These are phyloP conservation scores for Cercopithecus hamlyni DNA, from an alignment of 2,797 vertebrate species.

Conservation along the genomic window DNA sequence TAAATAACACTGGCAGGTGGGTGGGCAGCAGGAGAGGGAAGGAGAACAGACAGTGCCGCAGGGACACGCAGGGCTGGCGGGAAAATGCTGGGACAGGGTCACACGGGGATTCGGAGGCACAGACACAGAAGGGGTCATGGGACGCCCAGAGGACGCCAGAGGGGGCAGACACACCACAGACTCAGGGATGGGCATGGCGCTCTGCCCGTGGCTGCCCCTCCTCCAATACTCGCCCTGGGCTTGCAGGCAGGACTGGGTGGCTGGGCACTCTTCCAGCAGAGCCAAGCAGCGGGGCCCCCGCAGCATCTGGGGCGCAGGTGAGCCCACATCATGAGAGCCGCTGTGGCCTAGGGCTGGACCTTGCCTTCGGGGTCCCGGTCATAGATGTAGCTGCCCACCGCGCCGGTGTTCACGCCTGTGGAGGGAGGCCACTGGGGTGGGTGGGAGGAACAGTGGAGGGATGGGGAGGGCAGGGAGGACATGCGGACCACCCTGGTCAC, in stretches of 20 bases:
- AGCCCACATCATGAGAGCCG: no score
- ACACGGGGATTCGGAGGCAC: background rate
- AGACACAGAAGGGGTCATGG: no score
- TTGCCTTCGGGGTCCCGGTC: slow-evolving; percentile 94
- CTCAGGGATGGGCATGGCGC: accelerated
- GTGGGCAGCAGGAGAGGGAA: background rate
- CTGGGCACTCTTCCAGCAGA: background rate
- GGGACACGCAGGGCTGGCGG: background rate
- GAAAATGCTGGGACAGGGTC: background rate
- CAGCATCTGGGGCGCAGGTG: background rate
- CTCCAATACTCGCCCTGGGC: background rate
- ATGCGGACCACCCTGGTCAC: accelerated
- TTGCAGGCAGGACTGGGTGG: background rate
- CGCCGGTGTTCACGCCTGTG: slow-evolving; percentile 97
- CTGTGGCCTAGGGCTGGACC: slow-evolving; percentile 88
- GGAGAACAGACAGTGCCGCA: background rate
- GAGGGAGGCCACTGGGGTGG: background rate
- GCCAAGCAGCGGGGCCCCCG: background rate
- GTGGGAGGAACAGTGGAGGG: accelerated
- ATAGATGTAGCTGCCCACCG: slow-evolving; percentile 98
- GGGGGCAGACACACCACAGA: background rate
- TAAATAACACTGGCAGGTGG: slow-evolving; percentile 60
- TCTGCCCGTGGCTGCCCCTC: background rate
- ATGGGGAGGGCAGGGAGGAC: accelerated
- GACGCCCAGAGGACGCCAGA: background rate